Base-by-base conservation (phyloP, 2,113 vertebrate genomes). In the Oceanodroma tethys region DNA sequence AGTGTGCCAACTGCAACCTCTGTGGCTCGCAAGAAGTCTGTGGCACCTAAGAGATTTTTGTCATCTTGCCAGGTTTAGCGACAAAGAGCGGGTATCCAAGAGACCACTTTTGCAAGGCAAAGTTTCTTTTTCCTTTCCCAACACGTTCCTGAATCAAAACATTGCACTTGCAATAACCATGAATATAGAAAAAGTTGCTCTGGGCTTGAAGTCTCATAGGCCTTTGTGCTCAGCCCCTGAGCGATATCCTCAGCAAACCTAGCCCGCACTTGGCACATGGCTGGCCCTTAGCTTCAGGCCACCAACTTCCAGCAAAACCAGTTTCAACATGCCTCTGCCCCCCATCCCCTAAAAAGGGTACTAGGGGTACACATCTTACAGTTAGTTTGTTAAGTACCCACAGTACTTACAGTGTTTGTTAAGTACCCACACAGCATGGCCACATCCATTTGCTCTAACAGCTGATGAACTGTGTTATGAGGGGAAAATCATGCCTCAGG, bases 351-450 rank as follows among this genome's bases (percentile, higher is more conserved):
- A 65, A 38, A 76, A 76, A 20, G 2, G 5, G 29, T 63, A 59
- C 42, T 18, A 52, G 32, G 14, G 10, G 27, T 36, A 74, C 55
- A 50, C 6, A 3, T 3, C n/a, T 66, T 58, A 47, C 1, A 0
- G 50, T 55, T 43, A 73, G 18, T 73, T 78, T 42, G 56, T 2
- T 14, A 83, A 48, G 17, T 56, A 67, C 18, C 20, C 21, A 48
- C 27, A 63, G 7, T n/a, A n/a, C n/a, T 66, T 58, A 45, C 0
- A 0, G 50, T 55, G 18, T 73, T 78, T 42, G 56, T 2, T 15
- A 83, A 48, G 17, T 58, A 67, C 16, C 20, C 21, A 48, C 29
- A 63, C 8, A 71, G 45, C 55, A 34, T 16, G 10, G 18, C 23
- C 38, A 67, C 11, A 27, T 75, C 25, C 38, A 45, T 52, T 81